Evolutionary conservation across 1,140 invertebrate genomes (phyloP).

Genomic region (Drosophila setifemur): DNA sequence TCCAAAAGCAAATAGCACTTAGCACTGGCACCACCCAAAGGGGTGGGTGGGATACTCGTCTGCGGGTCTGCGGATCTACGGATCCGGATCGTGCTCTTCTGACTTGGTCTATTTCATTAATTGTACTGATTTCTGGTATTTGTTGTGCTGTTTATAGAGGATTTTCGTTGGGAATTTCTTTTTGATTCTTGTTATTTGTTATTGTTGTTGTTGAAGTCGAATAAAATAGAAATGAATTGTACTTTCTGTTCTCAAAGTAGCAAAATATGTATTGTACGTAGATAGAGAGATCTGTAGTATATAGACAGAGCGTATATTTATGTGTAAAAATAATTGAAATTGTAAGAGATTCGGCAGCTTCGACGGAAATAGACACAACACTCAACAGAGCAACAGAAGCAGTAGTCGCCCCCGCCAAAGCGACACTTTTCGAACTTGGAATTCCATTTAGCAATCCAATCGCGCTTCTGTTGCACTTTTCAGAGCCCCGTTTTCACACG

Average conservation of each 20-base stretch:
- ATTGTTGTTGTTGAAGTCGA: constrained; percentile 42
- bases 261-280: constrained; percentile 27
- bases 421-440: constrained; percentile 11
- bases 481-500: constrained; percentile 25
- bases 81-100: constrained; percentile 33
- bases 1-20: constrained; percentile 12
- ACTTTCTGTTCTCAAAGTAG: constrained; percentile 30
- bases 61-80: neutral
- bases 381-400: constrained; percentile 47
- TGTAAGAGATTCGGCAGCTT: constrained; percentile 77
- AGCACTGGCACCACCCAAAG: neutral
- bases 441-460: constrained; percentile 25
- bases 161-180: constrained; percentile 34
- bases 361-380: constrained; percentile 77
- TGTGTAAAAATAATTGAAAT: constrained; percentile 79
- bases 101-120: constrained; percentile 61
- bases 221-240: constrained; percentile 40
- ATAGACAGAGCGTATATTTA: constrained; percentile 64
- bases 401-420: constrained; percentile 28
- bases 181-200: too few species aligned
- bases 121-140: constrained; percentile 58
- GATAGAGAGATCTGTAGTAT: constrained; percentile 42
- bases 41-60: constrained; percentile 1
- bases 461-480: constrained; percentile 1
- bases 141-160: constrained; percentile 35